Base-by-base conservation (phyloP, 2,113 vertebrate genomes). In the Scomber scombrus region DNA sequence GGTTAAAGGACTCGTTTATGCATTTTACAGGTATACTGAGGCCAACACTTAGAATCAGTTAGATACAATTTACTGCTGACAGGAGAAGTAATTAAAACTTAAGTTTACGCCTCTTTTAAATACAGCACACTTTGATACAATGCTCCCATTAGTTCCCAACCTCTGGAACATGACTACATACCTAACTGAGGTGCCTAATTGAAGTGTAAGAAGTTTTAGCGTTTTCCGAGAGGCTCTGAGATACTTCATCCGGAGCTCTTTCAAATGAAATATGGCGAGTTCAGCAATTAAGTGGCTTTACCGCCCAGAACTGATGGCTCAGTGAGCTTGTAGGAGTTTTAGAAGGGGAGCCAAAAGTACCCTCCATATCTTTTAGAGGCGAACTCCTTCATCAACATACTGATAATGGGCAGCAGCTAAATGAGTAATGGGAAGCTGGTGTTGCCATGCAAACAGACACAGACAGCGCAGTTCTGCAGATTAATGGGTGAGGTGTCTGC, bases 401-500 rank as follows among this genome's bases (percentile, higher is more conserved):
- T 76, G 87, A 91, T 92, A 91, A 93, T 90, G 76, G 71, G 70
- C 52, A 0, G 81, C 67, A 67, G 88, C 88, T 84, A 84, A 85
- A 86, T 87, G 89, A 92, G 75, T 88, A 90, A 93, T 90, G 87
- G 80, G 78, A 69, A 82, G 72, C 78, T 67, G 67, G 54, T 76
- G 89, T 82, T 92, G 87, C 90, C 87, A 90, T 90, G 86, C 86
- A 91, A 89, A 91, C 86, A 86, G 84, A 89, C 72, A 83, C 60
- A 84, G 90, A 89, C 88, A 86, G 87, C 16, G 5, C 62, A 45
- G 83, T 62, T 86, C 70, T 79, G 82, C 85, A 92, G 90, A 92
- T 91, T 91, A 94, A 93, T 93, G 91, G 80, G 26, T 18, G 85
- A 87, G 80, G 84, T 85, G 88, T 85, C 86, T 79, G 90, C 85